Evolutionary conservation across 2,113 vertebrate species (phyloP), one percentile per base, ranked within the genome.

Genomic region (Echinops telfairi): DNA sequence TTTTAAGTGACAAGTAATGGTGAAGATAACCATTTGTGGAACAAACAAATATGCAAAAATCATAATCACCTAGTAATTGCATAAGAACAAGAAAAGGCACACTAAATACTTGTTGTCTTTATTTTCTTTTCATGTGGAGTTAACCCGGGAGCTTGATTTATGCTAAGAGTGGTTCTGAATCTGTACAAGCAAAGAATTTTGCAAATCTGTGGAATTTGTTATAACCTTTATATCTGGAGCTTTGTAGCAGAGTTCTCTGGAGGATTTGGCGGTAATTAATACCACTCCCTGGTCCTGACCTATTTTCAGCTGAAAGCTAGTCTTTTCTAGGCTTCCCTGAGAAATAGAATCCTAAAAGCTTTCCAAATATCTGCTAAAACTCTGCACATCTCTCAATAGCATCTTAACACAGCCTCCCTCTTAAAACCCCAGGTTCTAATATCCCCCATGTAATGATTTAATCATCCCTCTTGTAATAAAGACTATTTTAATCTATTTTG

Each of bases 211-310:
- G 33, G 47, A 85, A 88, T 97, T 94, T 95, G 89, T 94, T 93
- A 88, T 93, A 93, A 93, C 70, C 17, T 95, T 92, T 91, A 31
- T 93, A 3, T 85, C 79, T 89, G 31, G 90, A 90, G 84, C 93
- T 92, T 95, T 96, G 70, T 84, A 97, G 70, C 92, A 89, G 1
- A 78, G 64, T 57, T 94, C 95, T 97, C 95, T 75, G 27, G 90
- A 97, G 93, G 68, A 81, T 95, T 93, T 93, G 93, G 12, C 60
- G 96, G 73, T 96, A 97, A 97, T 98, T 98, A 98, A 96, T 96
- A 96, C 38, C 40, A 89, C 58, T 93, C 8, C 90, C 95, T 94
- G 95, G 90, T 84, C 76, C n/a, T 95, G 94, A 96, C 95, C 96
- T 95, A 96, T 96, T 98, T 97, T 94, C 60, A 75, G 19, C 60